These are phyloP conservation scores for Protaetia brevitarsis DNA, from an alignment of 1,140 invertebrate genomes.

Conservation along the genomic window DNA sequence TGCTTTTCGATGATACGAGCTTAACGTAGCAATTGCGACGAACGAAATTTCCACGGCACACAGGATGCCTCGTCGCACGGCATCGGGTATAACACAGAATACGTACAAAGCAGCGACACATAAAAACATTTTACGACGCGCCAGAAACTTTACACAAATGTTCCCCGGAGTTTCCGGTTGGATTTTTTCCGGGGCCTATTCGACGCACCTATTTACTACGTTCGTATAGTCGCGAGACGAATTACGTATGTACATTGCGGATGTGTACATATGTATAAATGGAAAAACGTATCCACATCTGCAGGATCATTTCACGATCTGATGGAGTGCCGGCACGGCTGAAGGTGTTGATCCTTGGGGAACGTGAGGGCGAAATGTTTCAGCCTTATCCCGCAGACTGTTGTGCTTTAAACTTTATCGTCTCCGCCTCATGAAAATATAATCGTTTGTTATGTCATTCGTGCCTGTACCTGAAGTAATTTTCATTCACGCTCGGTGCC, in stretches of 20 bases:
- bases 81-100: neutral
- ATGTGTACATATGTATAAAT: neutral
- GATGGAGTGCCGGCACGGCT: neutral
- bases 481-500: neutral
- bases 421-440: conserved; percentile 10
- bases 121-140: conserved; percentile 16
- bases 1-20: too few relatives aligned
- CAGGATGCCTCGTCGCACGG: neutral
- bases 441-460: conserved; percentile 5
- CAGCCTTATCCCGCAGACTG: neutral
- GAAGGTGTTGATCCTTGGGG: conserved; percentile 12
- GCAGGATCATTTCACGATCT: conserved; percentile 13
- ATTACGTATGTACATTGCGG: neutral
- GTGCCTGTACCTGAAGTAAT: neutral
- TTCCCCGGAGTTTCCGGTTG: neutral
- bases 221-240: neutral
- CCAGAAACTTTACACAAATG: conserved; percentile 12
- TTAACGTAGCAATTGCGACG: neutral
- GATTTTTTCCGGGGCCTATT: neutral
- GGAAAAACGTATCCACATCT: neutral
- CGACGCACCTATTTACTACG: neutral
- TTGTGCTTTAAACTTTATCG: neutral
- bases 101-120: neutral
- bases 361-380: neutral
- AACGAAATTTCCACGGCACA: neutral